Percentiles rank a stretch among this genome's conserved stretches.
These are phyloP conservation scores for Nymphalis polychloros DNA, from an alignment of 2,888 invertebrate species.

Conservation along the genomic window DNA sequence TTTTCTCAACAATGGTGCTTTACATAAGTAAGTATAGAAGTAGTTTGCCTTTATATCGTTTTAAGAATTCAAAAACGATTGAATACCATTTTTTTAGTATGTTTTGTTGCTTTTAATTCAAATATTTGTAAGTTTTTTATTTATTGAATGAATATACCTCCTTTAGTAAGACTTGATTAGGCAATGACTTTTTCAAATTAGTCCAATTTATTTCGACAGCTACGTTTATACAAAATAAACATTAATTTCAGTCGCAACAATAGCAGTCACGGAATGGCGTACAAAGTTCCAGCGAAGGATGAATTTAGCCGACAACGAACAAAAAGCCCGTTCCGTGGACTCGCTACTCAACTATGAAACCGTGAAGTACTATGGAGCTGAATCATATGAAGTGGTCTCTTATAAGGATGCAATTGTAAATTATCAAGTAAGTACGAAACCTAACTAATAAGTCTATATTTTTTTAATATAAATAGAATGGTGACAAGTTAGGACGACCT, in stretches of 20 bases:
- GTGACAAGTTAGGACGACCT: no score
- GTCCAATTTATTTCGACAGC: neutral
- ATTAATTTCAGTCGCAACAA: slow-evolving; percentile 86
- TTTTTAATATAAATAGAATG: neutral
- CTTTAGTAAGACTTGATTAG: no score
- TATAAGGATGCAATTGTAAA: slow-evolving; percentile 92
- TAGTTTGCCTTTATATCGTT: neutral
- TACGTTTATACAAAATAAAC: neutral
- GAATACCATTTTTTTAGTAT: no score
- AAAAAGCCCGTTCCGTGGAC: slow-evolving; percentile 95
- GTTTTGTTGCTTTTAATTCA: no score
- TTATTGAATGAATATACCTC: neutral
- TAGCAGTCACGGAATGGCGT: slow-evolving; percentile 97
- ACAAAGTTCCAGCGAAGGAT: slow-evolving; percentile 96
- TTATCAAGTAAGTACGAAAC: slow-evolving; percentile 84
- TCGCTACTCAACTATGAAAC: slow-evolving; percentile 99
- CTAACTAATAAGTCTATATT: neutral
- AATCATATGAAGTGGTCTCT: slow-evolving; percentile 92
- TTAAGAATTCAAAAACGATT: no score
- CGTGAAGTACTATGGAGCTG: slow-evolving; percentile 98
- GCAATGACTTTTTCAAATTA: neutral
- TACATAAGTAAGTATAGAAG: slow-evolving; percentile 89
- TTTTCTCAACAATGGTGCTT: slow-evolving; percentile 94
- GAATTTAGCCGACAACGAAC: slow-evolving; percentile 97
- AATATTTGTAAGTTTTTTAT: neutral